Conservation (phyloP, 2,113 vertebrate species). For the Neopipo cinnamomea region DNA sequence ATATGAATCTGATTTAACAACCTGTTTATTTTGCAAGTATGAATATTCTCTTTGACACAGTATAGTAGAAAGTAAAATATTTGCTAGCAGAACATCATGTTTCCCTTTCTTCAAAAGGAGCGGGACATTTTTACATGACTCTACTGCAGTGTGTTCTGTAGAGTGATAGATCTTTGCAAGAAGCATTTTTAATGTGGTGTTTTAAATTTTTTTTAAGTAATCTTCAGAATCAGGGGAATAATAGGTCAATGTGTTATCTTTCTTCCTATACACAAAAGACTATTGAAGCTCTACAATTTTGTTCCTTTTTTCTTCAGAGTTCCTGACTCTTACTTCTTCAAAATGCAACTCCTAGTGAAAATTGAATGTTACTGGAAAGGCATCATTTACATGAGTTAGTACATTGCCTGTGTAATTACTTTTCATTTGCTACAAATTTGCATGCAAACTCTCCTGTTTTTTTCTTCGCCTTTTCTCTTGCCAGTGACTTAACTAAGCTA, state of each 20-base stretch:
- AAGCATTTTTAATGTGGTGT: background rate
- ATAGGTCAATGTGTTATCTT: background rate
- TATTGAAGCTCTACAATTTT: background rate
- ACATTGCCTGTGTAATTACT: background rate
- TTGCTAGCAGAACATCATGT: background rate
- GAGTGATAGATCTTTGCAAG: background rate
- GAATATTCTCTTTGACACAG: background rate
- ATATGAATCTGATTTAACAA: background rate
- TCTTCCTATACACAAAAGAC: background rate
- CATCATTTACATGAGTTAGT: background rate
- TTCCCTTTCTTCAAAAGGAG: background rate
- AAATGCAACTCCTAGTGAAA: background rate
- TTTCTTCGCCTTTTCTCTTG: background rate
- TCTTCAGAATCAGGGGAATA: background rate
- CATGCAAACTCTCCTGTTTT: background rate
- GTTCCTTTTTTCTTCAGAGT: background rate
- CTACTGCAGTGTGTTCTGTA: background rate
- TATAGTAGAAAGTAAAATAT: background rate
- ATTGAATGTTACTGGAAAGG: background rate
- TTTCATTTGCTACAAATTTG: background rate
- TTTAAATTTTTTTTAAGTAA: background rate
- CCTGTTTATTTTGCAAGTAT: background rate
- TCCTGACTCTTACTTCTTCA: background rate
- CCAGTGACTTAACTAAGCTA: background rate
- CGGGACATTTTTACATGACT: background rate